Evolutionary conservation across 2,113 vertebrate species (phyloP).

Genomic region (Nasalis larvatus): DNA sequence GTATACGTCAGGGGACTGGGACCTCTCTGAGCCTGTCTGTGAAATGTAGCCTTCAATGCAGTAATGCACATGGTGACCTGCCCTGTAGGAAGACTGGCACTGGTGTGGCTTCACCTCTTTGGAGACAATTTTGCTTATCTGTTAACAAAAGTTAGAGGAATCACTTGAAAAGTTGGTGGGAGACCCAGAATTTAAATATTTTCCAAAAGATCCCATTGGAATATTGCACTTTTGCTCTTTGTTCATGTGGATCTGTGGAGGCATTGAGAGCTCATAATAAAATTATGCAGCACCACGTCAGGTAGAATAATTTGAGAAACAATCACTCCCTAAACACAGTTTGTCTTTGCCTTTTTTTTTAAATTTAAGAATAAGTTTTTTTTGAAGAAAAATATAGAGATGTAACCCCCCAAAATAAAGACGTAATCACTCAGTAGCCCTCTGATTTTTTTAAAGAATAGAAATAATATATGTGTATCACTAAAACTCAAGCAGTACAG

Average conservation of each 20-base stretch:
- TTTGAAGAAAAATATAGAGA: not conserved
- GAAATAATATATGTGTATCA: not conserved
- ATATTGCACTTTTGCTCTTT: not conserved
- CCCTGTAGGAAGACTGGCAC: not conserved
- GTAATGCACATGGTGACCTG: not conserved
- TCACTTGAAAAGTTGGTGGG: not conserved
- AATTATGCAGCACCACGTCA: fast-evolving
- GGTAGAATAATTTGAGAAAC: not conserved
- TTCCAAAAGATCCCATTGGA: not conserved
- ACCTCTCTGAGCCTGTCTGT: not conserved
- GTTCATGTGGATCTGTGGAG: not conserved
- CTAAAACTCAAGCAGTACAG: not conserved
- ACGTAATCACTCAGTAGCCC: not conserved
- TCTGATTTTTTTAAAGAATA: not conserved
- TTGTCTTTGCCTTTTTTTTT: not conserved
- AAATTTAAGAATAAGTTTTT: not conserved
- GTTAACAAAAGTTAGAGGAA: not conserved
- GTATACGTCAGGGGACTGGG: not conserved
- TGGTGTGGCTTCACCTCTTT: not conserved
- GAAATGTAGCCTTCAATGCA: not conserved
- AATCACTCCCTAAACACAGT: not conserved
- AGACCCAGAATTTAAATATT: not conserved
- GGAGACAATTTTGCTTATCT: not conserved
- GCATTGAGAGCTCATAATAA: not conserved
- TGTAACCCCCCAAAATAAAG: not conserved